Evolutionary conservation across 1,140 invertebrate species (phyloP).

Genomic region (Phocides pigmalion): DNA sequence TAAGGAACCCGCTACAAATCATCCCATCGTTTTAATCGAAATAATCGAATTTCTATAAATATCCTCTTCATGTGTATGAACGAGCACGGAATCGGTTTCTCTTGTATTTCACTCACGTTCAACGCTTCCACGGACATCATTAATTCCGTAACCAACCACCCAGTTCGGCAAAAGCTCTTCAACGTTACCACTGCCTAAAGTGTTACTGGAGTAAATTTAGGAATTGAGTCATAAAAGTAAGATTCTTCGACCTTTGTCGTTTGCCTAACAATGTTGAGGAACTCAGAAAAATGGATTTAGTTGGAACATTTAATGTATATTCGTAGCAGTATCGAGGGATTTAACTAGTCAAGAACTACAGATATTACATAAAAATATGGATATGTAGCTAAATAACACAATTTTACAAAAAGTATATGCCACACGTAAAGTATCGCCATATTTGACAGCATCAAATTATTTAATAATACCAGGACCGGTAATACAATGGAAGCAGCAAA

Average conservation of each 20-base stretch:
- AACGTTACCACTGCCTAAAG: conserved; percentile 9
- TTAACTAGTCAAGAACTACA: too few species aligned
- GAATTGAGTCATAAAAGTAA: background rate
- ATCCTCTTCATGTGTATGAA: background rate
- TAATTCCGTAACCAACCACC: conserved; percentile 17
- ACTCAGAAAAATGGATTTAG: too few species aligned
- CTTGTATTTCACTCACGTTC: conserved; percentile 11
- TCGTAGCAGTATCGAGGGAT: too few species aligned
- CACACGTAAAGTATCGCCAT: too few species aligned
- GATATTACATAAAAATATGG: too few species aligned
- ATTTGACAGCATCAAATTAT: too few species aligned
- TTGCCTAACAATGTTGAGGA: background rate
- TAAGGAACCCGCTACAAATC: background rate
- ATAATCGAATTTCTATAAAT: background rate
- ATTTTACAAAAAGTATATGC: too few species aligned
- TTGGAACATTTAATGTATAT: too few species aligned
- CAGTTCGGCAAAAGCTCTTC: conserved; percentile 24
- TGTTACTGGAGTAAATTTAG: conserved; percentile 4
- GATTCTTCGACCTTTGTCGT: background rate
- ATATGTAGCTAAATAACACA: too few species aligned
- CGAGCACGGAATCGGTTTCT: background rate
- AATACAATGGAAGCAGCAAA: too few species aligned
- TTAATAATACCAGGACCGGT: too few species aligned
- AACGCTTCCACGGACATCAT: conserved; percentile 12
- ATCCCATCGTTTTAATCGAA: background rate